These are phyloP conservation scores for Danio albolineatus DNA, from an alignment of 2,797 vertebrate genomes.

Conservation along the genomic window DNA sequence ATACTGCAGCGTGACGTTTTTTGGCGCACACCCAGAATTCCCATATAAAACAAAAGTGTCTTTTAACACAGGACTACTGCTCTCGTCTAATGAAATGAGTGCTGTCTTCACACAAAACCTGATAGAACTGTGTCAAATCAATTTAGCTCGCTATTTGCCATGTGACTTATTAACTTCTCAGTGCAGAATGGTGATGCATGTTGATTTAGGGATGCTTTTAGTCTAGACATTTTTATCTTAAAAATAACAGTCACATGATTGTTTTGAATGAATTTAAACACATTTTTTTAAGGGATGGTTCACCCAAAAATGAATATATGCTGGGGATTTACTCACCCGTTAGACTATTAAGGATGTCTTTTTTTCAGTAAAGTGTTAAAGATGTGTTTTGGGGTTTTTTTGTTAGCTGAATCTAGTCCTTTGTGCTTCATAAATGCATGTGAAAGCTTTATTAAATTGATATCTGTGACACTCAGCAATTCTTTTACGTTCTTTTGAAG, in stretches of 20 bases:
- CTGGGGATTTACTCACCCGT: too few species aligned
- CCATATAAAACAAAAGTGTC: conserved; percentile 40
- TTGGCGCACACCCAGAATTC: conserved; percentile 26
- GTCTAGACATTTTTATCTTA: background rate
- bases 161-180: background rate
- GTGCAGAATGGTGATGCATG: background rate
- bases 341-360: too few species aligned
- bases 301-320: too few species aligned
- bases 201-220: too few species aligned
- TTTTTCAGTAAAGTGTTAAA: too few species aligned
- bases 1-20: conserved; percentile 9
- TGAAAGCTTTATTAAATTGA: too few species aligned
- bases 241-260: background rate
- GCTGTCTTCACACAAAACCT: conserved; percentile 33
- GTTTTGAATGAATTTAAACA: background rate
- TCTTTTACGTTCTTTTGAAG: too few species aligned
- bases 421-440: too few species aligned
- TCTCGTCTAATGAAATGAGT: background rate
- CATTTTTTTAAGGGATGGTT: background rate
- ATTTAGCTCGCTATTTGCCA: conserved; percentile 32
- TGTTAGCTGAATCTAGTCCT: too few species aligned
- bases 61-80: conserved; percentile 44
- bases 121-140: conserved; percentile 22
- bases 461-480: too few species aligned
- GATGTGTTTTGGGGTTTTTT: too few species aligned